Evolutionary conservation across 2,797 vertebrate genomes (phyloP), one percentile per base, ranked within the genome.

Genomic region (Danio kyathit): DNA sequence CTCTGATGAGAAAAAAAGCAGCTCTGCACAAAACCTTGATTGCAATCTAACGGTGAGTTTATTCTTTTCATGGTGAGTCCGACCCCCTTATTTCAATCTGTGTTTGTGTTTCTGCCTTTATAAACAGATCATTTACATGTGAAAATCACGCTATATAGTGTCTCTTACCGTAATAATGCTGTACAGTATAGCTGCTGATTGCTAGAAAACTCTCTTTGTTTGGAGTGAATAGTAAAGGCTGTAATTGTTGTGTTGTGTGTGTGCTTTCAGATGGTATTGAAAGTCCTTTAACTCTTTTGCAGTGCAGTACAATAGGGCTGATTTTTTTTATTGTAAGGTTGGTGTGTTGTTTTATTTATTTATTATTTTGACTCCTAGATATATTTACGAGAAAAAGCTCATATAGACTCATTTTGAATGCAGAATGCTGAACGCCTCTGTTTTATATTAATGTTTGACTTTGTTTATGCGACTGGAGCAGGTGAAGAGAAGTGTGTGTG

Each of bases 41-140:
- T 86, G 82, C 83, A 84, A 84, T 86, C 81, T 84, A 79, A 84
- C 79, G 40, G 66, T 54, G 76, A 82, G 85, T 81, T 82, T 82
- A 74, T 86, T 80, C 77, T 74, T 74, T 82, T 80, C 67, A 78
- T 57, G 44, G 61, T 16, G 52, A 64, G 66, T 19, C 54, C 48
- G 43, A 79, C 59, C 44, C 71, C 69, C 63, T 76, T 56, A 74
- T 84, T 83, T 82, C 29, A 72, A 56, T 69, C 40, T 12, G 51
- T 64, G 9, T 76, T 82, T 67, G 76, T 80, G 63, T 65, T 41
- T 49, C 61, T 59, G 48, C 51, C 49, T 74, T 79, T 73, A 82
- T 12, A 43, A 60, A 61, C 44, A 60, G 60, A 52, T 70, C 14
- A 57, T 57, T 77, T 77, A 57, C 75, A 59, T 59, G 41, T 40